Evolutionary conservation across 2,888 invertebrate genomes (phyloP), one percentile per base, ranked within the genome.

Genomic region (Branchipolynoe longqiensis): DNA sequence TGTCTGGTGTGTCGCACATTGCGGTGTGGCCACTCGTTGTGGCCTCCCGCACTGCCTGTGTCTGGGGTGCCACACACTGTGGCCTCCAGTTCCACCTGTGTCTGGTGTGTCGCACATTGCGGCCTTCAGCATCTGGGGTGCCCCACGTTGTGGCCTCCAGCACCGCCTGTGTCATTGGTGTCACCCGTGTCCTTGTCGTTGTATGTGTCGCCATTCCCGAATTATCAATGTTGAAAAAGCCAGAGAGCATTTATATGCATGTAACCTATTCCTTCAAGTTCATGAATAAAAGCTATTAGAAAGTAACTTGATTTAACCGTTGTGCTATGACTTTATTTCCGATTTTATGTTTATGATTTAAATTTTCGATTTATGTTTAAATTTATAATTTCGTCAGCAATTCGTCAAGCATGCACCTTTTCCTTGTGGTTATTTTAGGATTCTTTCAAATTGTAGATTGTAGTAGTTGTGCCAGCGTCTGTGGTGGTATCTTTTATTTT

Each of bases 211-310:
- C 38, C 36, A 33, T 69, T 36, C 69, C 38, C 38, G 36, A 33
- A 33, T 25, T 36, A 36, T 69, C 69, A 36, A 69, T 69, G 69
- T 69, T 69, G 14, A n/a, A n/a, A n/a, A 69, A 69, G 69, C 69
- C 69, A 69, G 69, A 69, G 36, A 18, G 69, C 69, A 69, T 69
- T 69, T 69, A 69, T 33, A 69, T n/a, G 38, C 2, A 36, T 69
- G 69, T 69, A 69, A 69, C 33, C 33, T 18, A 69, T 8, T 36
- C 69, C 36, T 69, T 69, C 36, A 69, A 69, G 69, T 36, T 36
- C 3, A 36, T 69, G 69, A 69, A 69, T 69, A 69, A 69, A 48
- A 69, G 69, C 33, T 33, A 69, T 48, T 69, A 36, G 36, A 36
- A 36, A 14, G 36, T 69, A 38, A 69, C 38, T 31, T 3, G 38